Evolutionary conservation across 2,113 vertebrate species (phyloP), one percentile per base, ranked within the genome.

Genomic region (Tonatia bakeri): DNA sequence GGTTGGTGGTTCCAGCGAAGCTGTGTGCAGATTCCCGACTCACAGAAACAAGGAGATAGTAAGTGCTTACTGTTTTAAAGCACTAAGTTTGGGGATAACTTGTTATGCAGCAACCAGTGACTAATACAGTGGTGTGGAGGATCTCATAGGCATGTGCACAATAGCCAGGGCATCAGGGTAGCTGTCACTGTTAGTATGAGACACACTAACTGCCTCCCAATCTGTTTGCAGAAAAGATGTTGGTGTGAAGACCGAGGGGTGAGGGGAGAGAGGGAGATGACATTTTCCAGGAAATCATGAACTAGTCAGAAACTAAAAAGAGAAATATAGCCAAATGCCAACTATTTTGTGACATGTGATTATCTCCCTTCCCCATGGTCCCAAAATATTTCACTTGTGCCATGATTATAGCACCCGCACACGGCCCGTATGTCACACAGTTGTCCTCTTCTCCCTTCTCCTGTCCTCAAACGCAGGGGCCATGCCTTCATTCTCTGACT

Each of bases 281-380:
- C 86, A 75, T 94, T 96, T 96, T 81, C 93, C 79, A 95, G 83
- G 91, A 97, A 97, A 83, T 91, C 89, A 89, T 75, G 65, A 96
- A 90, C 77, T 89, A 94, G 95, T 69, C 95, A 83, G 56, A 96
- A 97, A 92, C 94, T 95, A 92, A 95, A 94, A 94, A 86, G 91
- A 91, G 89, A 94, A 88, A 91, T 61, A 85, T 1, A 91, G 86
- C 79, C 95, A 94, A 97, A 87, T 87, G 92, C 52, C 95, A 97
- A 91, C 81, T 86, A 86, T 95, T 94, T 94, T 85, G 79, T 96
- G 93, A 97, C 59, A 65, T 52, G 64, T 59, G 91, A 96, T 83
- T 91, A 91, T 93, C 89, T 86, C 77, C 73, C 87, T 93, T 76
- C 90, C 93, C 52, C 72, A 81, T 36, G 40, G 64, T 96, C 86